Percentiles rank a stretch among this genome's conserved stretches.
Conservation (phyloP, 2,888 invertebrate genomes). For the Dynastes hyllus region DNA sequence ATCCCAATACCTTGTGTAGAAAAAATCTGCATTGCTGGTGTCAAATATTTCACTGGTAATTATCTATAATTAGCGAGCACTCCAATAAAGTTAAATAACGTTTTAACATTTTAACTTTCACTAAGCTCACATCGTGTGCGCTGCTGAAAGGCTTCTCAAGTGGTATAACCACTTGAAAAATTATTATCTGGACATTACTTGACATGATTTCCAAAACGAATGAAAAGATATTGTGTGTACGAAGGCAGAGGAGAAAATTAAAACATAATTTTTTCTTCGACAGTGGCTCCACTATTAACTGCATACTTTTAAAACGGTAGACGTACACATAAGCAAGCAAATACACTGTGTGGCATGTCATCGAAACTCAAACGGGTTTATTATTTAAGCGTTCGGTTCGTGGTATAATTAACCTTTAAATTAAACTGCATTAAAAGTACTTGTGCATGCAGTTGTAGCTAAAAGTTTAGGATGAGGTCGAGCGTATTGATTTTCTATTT, state of each 20-base stretch:
- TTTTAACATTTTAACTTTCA: constrained; percentile 39
- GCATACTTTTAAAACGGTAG: background rate
- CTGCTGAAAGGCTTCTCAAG: constrained; percentile 30
- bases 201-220: constrained; percentile 26
- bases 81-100: constrained; percentile 30
- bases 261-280: constrained; percentile 3
- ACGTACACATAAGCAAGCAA: background rate
- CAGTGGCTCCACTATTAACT: constrained; percentile 1
- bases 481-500: background rate
- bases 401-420: constrained; percentile 27
- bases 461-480: background rate
- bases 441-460: background rate
- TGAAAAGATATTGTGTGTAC: constrained; percentile 4
- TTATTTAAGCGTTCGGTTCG: constrained; percentile 20
- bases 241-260: background rate
- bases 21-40: constrained; percentile 12
- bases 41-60: constrained; percentile 34
- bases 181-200: constrained; percentile 28
- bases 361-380: constrained; percentile 24
- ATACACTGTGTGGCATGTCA: constrained; percentile 8
- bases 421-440: constrained; percentile 12
- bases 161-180: constrained; percentile 28
- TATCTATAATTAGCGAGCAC: constrained; percentile 30
- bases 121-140: background rate
- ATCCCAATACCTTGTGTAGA: background rate